phyloP scores from a whole-genome alignment of 2,797 vertebrate genomes.

The Nyctalus aviator region DNA sequence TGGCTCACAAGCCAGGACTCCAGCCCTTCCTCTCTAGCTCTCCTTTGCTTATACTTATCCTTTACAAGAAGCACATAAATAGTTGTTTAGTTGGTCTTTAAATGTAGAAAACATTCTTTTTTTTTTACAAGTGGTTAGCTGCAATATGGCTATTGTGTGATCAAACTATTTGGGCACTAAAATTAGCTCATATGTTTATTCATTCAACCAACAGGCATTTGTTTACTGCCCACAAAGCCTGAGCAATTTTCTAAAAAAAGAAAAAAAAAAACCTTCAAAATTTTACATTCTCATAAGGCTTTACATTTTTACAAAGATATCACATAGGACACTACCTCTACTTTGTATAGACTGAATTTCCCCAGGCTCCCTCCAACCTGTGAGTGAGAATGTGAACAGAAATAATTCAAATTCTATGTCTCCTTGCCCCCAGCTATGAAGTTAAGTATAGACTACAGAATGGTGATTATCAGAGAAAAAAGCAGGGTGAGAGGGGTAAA shows the following conservation, averaged over 20 bases:
- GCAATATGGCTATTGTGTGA: not conserved
- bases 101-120: not conserved
- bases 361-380: not conserved
- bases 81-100: slow-evolving; percentile 8
- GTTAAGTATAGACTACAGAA: not conserved
- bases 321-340: not conserved
- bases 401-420: not conserved
- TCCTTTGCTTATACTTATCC: not conserved
- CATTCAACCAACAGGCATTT: not conserved
- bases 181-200: slow-evolving; percentile 48
- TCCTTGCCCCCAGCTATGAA: not conserved
- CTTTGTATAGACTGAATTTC: not conserved
- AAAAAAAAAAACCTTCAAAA: not conserved
- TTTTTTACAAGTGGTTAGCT: not conserved
- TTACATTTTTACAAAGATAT: slow-evolving; percentile 21
- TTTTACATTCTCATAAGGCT: not conserved
- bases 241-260: not conserved
- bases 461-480: not conserved
- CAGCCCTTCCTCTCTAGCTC: not conserved
- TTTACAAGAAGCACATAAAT: not conserved
- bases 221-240: not conserved
- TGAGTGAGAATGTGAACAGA: not conserved
- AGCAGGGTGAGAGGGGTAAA: not conserved
- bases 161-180: not conserved
- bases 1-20: not conserved